phyloP scores from a whole-genome alignment of 2,113 vertebrate species.

The Eira barbara region DNA sequence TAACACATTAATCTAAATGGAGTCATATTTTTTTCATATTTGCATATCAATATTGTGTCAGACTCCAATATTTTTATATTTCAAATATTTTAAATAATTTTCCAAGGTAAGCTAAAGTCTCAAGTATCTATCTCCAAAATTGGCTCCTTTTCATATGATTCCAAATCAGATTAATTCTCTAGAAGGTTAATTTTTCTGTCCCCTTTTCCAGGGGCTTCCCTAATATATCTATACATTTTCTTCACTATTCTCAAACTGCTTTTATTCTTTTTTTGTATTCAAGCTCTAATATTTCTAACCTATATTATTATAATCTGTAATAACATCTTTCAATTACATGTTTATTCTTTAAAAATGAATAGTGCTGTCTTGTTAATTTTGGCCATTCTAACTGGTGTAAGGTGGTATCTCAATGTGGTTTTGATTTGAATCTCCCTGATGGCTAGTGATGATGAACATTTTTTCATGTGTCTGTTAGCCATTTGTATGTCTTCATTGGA shows the following conservation, averaged over 20 bases:
- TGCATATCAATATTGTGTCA: not conserved
- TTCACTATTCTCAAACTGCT: not conserved
- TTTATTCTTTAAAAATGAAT: not conserved
- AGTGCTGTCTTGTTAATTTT: no score
- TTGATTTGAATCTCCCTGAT: no score
- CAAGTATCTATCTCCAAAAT: not conserved
- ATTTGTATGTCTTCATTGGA: no score
- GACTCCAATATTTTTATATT: not conserved
- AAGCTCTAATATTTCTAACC: not conserved
- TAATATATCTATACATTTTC: not conserved
- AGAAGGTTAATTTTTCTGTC: not conserved
- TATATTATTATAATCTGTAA: not conserved
- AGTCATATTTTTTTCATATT: not conserved
- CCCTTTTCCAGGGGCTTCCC: not conserved
- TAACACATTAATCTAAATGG: not conserved
- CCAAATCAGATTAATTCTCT: not conserved
- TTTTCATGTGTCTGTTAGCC: no score
- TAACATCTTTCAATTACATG: not conserved
- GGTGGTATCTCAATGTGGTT: no score
- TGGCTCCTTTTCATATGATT: not conserved
- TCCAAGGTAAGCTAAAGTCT: not conserved
- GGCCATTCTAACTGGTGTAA: no score
- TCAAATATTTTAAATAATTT: constrained; percentile 13
- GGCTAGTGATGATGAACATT: no score
- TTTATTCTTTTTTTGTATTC: not conserved